phyloP scores from a whole-genome alignment of 2,113 vertebrate genomes.

The Chionis minor region DNA sequence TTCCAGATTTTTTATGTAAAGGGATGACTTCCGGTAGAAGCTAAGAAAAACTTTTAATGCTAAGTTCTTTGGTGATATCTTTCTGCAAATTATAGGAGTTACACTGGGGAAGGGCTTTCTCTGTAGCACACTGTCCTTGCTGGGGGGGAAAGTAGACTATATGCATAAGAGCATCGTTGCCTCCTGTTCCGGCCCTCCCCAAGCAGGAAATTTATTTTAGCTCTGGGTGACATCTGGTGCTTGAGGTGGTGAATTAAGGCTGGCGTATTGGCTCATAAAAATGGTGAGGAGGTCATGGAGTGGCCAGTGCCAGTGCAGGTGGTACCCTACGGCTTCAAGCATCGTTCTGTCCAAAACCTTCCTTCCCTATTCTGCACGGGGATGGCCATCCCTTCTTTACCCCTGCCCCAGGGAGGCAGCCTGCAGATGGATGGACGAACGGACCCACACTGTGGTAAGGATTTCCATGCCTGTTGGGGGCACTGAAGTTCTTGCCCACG shows the following conservation, averaged over 20 bases:
- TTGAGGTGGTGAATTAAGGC: background rate
- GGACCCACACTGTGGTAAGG: background rate
- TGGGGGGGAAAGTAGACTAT: background rate
- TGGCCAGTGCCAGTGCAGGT: background rate
- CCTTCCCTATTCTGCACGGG: background rate
- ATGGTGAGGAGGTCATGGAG: background rate
- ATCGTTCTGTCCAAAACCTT: background rate
- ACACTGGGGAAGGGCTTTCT: background rate
- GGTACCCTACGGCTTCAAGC: background rate
- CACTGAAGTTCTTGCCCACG: constrained; percentile 67
- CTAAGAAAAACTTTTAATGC: background rate
- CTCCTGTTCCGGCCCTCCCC: background rate
- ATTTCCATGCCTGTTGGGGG: constrained; percentile 67
- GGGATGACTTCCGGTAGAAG: background rate
- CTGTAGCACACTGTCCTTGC: background rate
- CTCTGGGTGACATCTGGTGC: background rate
- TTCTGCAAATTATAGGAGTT: background rate
- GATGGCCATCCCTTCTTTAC: background rate
- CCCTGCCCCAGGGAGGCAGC: background rate
- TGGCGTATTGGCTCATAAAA: background rate
- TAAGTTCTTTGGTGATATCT: constrained; percentile 28
- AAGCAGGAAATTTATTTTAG: background rate
- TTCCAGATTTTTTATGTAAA: background rate
- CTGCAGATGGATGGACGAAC: rapidly evolving
- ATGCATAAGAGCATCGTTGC: background rate